Evolutionary conservation across 2,113 vertebrate genomes (phyloP).

Genomic region (Salvelinus alpinus): DNA sequence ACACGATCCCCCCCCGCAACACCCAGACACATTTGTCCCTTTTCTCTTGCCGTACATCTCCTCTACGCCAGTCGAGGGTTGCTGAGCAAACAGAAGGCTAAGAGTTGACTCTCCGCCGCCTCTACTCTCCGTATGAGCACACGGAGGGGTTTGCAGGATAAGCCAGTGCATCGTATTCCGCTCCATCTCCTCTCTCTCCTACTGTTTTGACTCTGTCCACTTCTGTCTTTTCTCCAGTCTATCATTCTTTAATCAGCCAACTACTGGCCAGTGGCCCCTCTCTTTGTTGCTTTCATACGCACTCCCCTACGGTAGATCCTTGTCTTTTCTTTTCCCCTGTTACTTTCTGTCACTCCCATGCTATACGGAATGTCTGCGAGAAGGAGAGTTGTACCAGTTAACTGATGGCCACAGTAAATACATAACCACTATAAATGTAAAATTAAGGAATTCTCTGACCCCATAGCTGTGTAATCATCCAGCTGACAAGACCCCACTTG

Average conservation of each 20-base stretch:
- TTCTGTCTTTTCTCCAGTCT: not conserved
- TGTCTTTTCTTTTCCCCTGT: too few species aligned
- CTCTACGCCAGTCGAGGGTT: constrained; percentile 48
- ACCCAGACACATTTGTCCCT: constrained; percentile 39
- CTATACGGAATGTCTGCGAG: not conserved
- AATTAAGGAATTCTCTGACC: not conserved
- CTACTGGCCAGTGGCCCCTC: too few species aligned
- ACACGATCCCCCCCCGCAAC: constrained; percentile 50
- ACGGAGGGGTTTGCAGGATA: constrained; percentile 67
- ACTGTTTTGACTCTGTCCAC: constrained; percentile 54
- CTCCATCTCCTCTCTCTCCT: constrained; percentile 58
- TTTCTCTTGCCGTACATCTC: constrained; percentile 29
- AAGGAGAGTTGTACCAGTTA: not conserved
- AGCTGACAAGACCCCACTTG: not conserved
- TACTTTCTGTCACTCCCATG: too few species aligned
- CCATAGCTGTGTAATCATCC: not conserved
- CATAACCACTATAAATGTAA: not conserved
- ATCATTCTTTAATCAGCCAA: too few species aligned
- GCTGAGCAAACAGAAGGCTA: constrained; percentile 65
- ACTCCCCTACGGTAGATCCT: too few species aligned
- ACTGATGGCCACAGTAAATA: not conserved
- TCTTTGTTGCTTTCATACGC: too few species aligned
- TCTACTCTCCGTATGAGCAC: constrained; percentile 55
- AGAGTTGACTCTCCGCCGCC: constrained; percentile 56
- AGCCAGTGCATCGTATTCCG: constrained; percentile 78